These are phyloP conservation scores for Bellardia pandia DNA, from an alignment of 2,888 invertebrate species.

Conservation along the genomic window DNA sequence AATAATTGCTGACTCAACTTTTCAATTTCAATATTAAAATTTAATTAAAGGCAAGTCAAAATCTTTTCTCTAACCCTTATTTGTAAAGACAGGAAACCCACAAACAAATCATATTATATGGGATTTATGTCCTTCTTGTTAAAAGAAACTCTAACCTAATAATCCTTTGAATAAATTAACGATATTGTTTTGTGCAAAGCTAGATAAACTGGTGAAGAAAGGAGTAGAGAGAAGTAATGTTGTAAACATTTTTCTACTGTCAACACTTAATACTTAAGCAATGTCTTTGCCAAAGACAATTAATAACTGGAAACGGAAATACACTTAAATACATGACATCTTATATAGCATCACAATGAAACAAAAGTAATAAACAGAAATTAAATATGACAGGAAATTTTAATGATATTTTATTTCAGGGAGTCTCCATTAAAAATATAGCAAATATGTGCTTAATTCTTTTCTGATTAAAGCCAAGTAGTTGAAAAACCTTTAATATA, in stretches of 20 bases:
- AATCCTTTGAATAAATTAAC: slow-evolving; percentile 6
- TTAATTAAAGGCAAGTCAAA: neutral
- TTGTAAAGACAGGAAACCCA: neutral
- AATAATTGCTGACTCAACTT: neutral
- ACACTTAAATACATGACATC: slow-evolving; percentile 40
- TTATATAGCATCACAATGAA: slow-evolving; percentile 6
- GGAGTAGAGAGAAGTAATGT: neutral
- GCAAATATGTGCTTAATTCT: no score
- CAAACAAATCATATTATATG: neutral
- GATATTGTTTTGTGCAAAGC: neutral
- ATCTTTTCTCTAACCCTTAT: neutral
- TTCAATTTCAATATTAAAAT: neutral
- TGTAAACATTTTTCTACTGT: neutral
- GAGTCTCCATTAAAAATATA: neutral
- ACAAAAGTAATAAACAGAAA: slow-evolving; percentile 22
- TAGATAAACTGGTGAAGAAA: neutral
- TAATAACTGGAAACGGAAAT: slow-evolving; percentile 58
- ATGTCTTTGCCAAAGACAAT: slow-evolving; percentile 9
- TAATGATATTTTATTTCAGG: slow-evolving; percentile 3
- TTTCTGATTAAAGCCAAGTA: neutral
- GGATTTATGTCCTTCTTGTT: neutral
- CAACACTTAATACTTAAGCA: slow-evolving; percentile 22
- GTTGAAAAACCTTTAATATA: neutral
- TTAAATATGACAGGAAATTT: slow-evolving; percentile 41
- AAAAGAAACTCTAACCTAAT: neutral